Evolutionary conservation across 2,888 invertebrate species (phyloP).

Genomic region (Anarsia innoxiella): DNA sequence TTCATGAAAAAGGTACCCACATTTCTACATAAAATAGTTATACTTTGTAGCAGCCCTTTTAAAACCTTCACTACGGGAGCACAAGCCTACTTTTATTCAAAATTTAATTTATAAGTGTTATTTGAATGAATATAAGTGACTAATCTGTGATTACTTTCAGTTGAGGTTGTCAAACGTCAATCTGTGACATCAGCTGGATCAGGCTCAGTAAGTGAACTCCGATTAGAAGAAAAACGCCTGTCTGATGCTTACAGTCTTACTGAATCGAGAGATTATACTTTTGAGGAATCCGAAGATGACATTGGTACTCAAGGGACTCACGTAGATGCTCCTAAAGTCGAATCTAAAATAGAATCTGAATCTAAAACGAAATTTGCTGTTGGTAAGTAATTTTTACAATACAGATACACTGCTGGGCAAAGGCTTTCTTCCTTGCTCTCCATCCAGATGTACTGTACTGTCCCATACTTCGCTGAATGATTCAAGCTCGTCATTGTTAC

Average conservation of each 20-base stretch:
- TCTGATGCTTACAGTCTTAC: conserved; percentile 69
- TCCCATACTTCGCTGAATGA: too few relatives aligned
- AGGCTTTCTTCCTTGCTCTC: too few relatives aligned
- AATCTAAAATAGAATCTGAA: conserved; percentile 42
- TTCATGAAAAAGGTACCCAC: conserved; percentile 45
- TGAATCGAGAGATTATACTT: conserved; percentile 69
- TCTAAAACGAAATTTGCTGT: conserved; percentile 31
- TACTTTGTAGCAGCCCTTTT: too few relatives aligned
- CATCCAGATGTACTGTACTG: too few relatives aligned
- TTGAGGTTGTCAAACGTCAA: conserved; percentile 55
- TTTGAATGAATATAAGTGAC: too few relatives aligned
- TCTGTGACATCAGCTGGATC: conserved; percentile 67
- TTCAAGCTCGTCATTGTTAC: too few relatives aligned
- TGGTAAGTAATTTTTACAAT: conserved; percentile 24
- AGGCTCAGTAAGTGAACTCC: conserved; percentile 57
- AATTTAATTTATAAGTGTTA: too few relatives aligned
- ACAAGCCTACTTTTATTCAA: too few relatives aligned
- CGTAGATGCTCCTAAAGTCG: conserved; percentile 50
- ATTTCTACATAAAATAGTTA: too few relatives aligned
- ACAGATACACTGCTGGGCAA: too few relatives aligned
- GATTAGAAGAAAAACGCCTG: conserved; percentile 62
- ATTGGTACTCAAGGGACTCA: conserved; percentile 63
- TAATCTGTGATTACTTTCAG: too few relatives aligned
- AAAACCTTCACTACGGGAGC: background rate
- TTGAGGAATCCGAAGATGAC: conserved; percentile 71